Base-by-base conservation (phyloP, 2,113 vertebrate species). In the Cyprichromis sp. region DNA sequence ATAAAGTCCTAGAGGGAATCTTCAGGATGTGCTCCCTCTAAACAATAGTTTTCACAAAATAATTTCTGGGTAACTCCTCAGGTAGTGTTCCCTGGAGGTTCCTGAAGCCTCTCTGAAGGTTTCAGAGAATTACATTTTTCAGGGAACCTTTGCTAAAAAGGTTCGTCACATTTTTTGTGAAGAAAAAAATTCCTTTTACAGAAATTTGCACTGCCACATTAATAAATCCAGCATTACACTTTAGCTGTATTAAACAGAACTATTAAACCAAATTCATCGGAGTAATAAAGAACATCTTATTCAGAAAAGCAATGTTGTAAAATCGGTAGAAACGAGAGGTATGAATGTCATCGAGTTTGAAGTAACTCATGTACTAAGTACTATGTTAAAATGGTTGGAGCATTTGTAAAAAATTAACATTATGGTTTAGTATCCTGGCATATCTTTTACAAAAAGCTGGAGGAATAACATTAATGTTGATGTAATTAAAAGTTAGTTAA, bases 121-220 rank as follows among this genome's bases (percentile, higher is more conserved):
- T 73, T 24, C 2, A 71, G n/a, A 16, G 12, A 42, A 71, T 71
- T 6, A 24, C 4, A 21, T 7, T 45, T 42, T 73, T 2, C 21
- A 45, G 14, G 40, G 21, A 73, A 73, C 38, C 14, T 29, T 45
- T 73, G 9, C 21, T 45, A 26, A 73, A 63, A 45, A 0, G 13
- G 14, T 17, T 73, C 3, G 42, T 40, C 34, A 16, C 42, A 73
- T 45, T 45, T 17, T 36, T 36, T 66, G 31, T 36, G 31, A 66
- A 66, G 31, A 36, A 36, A 36, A 42, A 73, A 45, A 24, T 42
- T 14, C 9, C 21, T 42, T 73, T 45, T 45, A 45, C 5, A 71
- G n/a, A 24, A 5, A 5, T 26, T 29, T 73, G 40, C 13, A 73
- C 0, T 73, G 38, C 4, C 38, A 73, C 0, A 42, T 73, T 6